These are phyloP conservation scores for Luehdorfia chinensis DNA, from an alignment of 1,140 invertebrate genomes.

Conservation along the genomic window DNA sequence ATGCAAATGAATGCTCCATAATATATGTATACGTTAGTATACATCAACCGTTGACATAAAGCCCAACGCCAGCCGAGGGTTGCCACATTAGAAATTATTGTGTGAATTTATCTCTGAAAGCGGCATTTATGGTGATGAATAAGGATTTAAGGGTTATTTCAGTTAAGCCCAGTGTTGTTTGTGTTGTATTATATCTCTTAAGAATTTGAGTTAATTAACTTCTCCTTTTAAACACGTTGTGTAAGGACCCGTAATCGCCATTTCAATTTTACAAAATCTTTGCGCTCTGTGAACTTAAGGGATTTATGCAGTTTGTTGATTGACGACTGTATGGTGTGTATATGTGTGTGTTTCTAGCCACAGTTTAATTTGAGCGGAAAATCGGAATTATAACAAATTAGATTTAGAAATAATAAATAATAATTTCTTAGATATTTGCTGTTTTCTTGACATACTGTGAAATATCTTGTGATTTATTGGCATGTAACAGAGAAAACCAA, in stretches of 20 bases:
- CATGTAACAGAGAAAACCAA: no score
- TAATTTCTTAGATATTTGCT: no score
- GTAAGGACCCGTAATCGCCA: neutral
- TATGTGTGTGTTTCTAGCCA: no score
- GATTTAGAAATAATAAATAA: no score
- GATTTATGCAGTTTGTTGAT: neutral
- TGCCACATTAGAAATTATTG: slow-evolving; percentile 24
- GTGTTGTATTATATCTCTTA: neutral
- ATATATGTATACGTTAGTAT: neutral
- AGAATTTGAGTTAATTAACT: slow-evolving; percentile 8
- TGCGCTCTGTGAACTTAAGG: neutral
- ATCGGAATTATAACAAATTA: no score
- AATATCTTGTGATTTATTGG: no score
- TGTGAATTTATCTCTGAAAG: slow-evolving; percentile 20
- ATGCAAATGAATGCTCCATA: neutral
- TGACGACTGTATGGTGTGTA: no score
- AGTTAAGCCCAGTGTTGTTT: slow-evolving; percentile 10
- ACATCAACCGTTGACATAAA: slow-evolving; percentile 17
- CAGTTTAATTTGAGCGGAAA: no score
- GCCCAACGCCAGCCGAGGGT: slow-evolving; percentile 15
- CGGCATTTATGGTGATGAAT: slow-evolving; percentile 15
- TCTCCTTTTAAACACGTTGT: neutral
- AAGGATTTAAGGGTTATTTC: slow-evolving; percentile 14
- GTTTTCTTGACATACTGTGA: no score
- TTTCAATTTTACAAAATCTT: neutral